Percentiles rank a stretch among this genome's conserved stretches.
These are phyloP conservation scores for Beris chalybata DNA, from an alignment of 2,888 invertebrate genomes.

Conservation along the genomic window DNA sequence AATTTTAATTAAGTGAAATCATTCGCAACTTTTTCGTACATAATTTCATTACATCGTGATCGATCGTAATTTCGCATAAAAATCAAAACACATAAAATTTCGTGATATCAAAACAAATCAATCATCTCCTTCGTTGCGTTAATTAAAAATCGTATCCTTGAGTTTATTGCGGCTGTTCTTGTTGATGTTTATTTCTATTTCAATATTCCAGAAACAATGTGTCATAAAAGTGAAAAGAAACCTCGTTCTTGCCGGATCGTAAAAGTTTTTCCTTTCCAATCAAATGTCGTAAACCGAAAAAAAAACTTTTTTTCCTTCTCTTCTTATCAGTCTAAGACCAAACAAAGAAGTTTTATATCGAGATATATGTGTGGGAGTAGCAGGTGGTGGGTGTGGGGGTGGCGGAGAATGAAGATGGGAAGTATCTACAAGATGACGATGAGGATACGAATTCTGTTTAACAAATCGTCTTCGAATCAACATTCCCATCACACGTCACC, in stretches of 20 bases:
- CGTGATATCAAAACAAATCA: too few species aligned
- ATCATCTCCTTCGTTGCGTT: too few species aligned
- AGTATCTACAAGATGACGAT: constrained; percentile 20
- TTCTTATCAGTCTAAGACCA: constrained; percentile 11
- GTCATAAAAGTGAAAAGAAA: constrained; percentile 16
- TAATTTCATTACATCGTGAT: too few species aligned
- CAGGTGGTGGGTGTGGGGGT: constrained; percentile 3
- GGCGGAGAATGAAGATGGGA: constrained; percentile 3
- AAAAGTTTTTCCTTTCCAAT: constrained; percentile 22
- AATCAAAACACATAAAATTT: too few species aligned
- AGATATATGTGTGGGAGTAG: neutral
- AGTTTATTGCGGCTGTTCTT: constrained; percentile 7
- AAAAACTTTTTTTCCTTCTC: neutral
- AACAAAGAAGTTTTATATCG: constrained; percentile 17
- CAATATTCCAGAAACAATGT: constrained; percentile 18
- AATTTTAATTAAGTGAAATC: too few species aligned
- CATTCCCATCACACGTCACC: constrained; percentile 28
- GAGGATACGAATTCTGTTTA: constrained; percentile 16
- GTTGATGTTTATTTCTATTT: constrained; percentile 6
- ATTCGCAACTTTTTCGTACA: too few species aligned
- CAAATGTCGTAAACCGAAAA: constrained; percentile 28
- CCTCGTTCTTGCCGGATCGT: constrained; percentile 10
- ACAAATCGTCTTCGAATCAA: constrained; percentile 32
- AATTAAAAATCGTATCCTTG: too few species aligned
- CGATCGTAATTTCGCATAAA: too few species aligned